A percentile compares a stretch with the other conserved stretches of the same genome.
Evolutionary conservation across 2,888 invertebrate genomes (phyloP).

Genomic region (Perizoma flavofasciatum): DNA sequence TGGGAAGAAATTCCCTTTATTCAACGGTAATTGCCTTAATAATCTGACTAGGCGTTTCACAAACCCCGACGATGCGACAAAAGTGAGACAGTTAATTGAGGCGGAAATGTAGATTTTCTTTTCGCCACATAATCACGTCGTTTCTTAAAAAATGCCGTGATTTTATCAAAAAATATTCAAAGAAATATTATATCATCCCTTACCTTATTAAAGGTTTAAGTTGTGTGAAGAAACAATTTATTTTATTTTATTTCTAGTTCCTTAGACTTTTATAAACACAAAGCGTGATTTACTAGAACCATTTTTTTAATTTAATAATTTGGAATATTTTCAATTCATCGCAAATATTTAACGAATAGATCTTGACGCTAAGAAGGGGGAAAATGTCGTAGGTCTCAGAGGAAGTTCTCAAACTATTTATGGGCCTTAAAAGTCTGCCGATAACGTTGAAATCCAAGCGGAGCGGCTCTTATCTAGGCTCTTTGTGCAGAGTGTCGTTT

Average conservation of each 20-base stretch:
- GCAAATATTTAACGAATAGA: too few species aligned
- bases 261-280: too few species aligned
- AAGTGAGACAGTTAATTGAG: slow-evolving; percentile 23
- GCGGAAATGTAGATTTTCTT: slow-evolving; percentile 19
- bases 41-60: slow-evolving; percentile 42
- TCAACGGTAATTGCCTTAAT: slow-evolving; percentile 50
- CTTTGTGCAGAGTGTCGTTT: slow-evolving; percentile 52
- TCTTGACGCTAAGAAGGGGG: slow-evolving; percentile 3
- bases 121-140: slow-evolving; percentile 14
- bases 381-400: slow-evolving; percentile 30
- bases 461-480: slow-evolving; percentile 54
- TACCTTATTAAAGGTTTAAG: too few species aligned
- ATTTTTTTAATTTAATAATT: too few species aligned
- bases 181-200: background rate
- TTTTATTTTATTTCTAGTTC: too few species aligned
- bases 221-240: too few species aligned
- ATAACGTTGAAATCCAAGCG: slow-evolving; percentile 54
- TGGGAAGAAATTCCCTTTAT: slow-evolving; percentile 41
- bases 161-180: background rate
- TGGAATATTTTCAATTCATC: too few species aligned
- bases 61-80: slow-evolving; percentile 37
- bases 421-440: slow-evolving; percentile 62
- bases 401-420: slow-evolving; percentile 65
- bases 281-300: too few species aligned
- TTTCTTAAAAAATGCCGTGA: slow-evolving; percentile 9